Conservation (phyloP, 2,797 vertebrate species). For the Acrocephalus scirpaceus region DNA sequence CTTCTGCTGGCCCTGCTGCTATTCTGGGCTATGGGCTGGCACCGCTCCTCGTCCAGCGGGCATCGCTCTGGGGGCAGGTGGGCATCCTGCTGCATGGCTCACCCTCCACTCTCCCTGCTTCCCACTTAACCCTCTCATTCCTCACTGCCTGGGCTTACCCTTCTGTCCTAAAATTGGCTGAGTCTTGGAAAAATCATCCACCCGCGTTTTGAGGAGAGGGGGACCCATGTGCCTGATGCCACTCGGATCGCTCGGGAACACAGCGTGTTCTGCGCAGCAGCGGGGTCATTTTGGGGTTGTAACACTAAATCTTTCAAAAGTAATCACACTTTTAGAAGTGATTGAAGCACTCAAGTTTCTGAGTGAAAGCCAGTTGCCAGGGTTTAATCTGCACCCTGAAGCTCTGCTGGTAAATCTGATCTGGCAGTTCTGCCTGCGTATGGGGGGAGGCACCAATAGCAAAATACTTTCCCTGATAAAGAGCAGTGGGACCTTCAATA, state of each 20-base stretch:
- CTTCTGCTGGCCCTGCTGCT: not conserved
- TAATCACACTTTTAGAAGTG: not conserved
- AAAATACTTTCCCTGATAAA: not conserved
- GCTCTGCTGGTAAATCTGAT: not conserved
- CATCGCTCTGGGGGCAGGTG: not conserved
- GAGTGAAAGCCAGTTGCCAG: not conserved
- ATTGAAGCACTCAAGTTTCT: not conserved
- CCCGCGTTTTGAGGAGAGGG: fast-evolving
- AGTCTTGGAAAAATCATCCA: fast-evolving
- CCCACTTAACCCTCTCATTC: not conserved
- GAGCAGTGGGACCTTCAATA: not conserved
- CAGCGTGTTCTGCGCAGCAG: fast-evolving
- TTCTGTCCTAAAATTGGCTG: not conserved
- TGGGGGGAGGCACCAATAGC: fast-evolving
- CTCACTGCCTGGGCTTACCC: not conserved
- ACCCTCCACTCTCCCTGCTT: not conserved
- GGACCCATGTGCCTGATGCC: fast-evolving
- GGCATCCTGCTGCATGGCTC: not conserved
- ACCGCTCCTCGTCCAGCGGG: not conserved
- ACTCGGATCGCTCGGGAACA: fast-evolving
- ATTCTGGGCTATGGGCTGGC: not conserved
- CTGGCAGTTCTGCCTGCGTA: fast-evolving
- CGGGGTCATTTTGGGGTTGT: not conserved
- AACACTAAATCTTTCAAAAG: not conserved
- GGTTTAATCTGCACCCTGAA: not conserved